A percentile compares a stretch with the other conserved stretches of the same genome.
phyloP scores from a whole-genome alignment of 2,113 vertebrate genomes.

The Ophiodon elongatus region DNA sequence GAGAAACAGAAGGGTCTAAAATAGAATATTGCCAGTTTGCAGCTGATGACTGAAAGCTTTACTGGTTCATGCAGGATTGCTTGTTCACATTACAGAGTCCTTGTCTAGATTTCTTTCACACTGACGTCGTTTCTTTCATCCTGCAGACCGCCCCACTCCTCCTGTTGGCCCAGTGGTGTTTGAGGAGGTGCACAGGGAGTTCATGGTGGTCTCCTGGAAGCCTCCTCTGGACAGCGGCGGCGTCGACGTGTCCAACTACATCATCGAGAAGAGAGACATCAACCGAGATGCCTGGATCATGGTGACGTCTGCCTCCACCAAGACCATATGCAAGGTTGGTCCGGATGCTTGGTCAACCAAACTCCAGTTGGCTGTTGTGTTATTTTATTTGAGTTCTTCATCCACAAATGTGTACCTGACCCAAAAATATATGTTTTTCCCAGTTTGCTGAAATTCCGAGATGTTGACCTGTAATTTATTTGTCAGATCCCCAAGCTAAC shows the following conservation, averaged over 20 bases:
- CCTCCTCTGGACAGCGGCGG: slow-evolving; percentile 96
- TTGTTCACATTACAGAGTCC: not conserved
- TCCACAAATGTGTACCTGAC: not conserved
- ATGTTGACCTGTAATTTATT: not conserved
- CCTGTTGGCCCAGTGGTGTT: slow-evolving; percentile 96
- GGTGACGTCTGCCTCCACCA: slow-evolving; percentile 93
- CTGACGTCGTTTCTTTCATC: not conserved
- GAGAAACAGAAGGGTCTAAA: not conserved
- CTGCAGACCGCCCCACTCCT: slow-evolving; percentile 92
- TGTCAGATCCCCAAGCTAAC: slow-evolving; percentile 88
- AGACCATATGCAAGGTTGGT: slow-evolving; percentile 92
- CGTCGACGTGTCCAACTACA: slow-evolving; percentile 94
- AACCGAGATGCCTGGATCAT: slow-evolving; percentile 95
- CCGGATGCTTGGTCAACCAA: not conserved
- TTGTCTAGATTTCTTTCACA: not conserved
- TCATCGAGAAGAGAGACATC: slow-evolving; percentile 94
- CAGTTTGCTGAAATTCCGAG: not conserved
- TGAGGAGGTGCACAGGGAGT: slow-evolving; percentile 94
- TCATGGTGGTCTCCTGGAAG: slow-evolving; percentile 97
- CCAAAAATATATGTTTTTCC: not conserved
- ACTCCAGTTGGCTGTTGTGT: not conserved
- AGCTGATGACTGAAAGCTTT: no score
- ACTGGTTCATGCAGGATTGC: not conserved
- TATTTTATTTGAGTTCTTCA: not conserved
- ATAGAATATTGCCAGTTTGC: not conserved